Conservation (phyloP, 1,140 invertebrate genomes). For the Listronotus bonariensis region DNA sequence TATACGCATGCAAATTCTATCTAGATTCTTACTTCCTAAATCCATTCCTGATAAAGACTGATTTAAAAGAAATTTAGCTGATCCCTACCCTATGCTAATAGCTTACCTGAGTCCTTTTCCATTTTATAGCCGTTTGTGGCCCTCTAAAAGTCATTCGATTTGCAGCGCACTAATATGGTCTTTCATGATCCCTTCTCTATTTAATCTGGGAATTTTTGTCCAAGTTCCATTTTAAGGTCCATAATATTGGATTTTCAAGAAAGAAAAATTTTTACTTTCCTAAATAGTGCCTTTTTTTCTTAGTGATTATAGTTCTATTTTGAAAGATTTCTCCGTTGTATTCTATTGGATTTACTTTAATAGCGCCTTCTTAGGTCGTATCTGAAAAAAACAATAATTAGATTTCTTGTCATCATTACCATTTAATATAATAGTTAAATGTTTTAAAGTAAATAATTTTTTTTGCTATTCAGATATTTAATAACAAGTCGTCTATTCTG, state of each 20-base stretch:
- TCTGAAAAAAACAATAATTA: background rate
- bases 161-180: constrained; percentile 28
- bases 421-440: too few relatives aligned
- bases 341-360: too few relatives aligned
- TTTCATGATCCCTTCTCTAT: constrained; percentile 25
- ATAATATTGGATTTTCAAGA: constrained; percentile 31
- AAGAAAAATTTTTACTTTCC: background rate
- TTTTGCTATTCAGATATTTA: too few relatives aligned
- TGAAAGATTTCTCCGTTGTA: too few relatives aligned
- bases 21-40: too few relatives aligned
- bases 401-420: too few relatives aligned
- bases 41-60: too few relatives aligned
- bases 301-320: background rate
- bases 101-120: constrained; percentile 35
- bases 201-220: constrained; percentile 31
- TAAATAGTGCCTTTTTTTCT: background rate
- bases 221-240: constrained; percentile 21
- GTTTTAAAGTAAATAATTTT: too few relatives aligned
- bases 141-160: constrained; percentile 25
- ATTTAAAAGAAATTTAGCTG: too few relatives aligned
- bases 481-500: too few relatives aligned
- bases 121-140: constrained; percentile 17
- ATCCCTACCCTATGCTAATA: background rate
- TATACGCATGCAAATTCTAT: too few relatives aligned
- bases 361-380: too few relatives aligned